Percentiles rank a stretch among this genome's conserved stretches.
phyloP scores from a whole-genome alignment of 2,797 vertebrate genomes.

The Falco peregrinus region DNA sequence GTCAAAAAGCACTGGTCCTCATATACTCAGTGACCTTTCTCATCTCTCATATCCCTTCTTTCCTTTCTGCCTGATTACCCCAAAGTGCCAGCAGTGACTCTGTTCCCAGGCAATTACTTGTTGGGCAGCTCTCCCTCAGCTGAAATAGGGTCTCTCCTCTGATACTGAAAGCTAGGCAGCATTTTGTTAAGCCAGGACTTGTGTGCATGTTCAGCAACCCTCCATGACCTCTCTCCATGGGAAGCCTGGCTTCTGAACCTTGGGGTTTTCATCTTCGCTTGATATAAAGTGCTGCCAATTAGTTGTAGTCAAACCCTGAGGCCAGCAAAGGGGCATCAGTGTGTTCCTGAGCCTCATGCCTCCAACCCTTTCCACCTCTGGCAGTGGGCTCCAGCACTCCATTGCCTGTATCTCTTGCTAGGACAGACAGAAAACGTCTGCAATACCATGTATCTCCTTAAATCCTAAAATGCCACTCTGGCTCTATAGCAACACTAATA shows the following conservation, averaged over 20 bases:
- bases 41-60: neutral
- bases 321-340: neutral
- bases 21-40: neutral
- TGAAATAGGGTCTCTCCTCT: neutral
- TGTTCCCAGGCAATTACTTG: neutral
- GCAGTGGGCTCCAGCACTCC: neutral
- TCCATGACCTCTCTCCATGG: neutral
- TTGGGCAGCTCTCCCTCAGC: neutral
- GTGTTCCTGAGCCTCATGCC: neutral
- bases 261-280: neutral
- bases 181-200: neutral
- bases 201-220: rapidly evolving
- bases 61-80: neutral
- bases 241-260: neutral
- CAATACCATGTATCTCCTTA: neutral
- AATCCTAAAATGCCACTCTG: conserved; percentile 24
- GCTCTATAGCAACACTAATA: conserved; percentile 45
- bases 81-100: neutral
- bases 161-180: neutral
- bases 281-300: neutral
- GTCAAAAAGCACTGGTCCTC: neutral
- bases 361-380: neutral
- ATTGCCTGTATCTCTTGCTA: neutral
- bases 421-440: neutral
- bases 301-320: neutral